These are phyloP conservation scores for Syrmaticus mikado DNA, from an alignment of 2,113 vertebrate species.

Conservation along the genomic window DNA sequence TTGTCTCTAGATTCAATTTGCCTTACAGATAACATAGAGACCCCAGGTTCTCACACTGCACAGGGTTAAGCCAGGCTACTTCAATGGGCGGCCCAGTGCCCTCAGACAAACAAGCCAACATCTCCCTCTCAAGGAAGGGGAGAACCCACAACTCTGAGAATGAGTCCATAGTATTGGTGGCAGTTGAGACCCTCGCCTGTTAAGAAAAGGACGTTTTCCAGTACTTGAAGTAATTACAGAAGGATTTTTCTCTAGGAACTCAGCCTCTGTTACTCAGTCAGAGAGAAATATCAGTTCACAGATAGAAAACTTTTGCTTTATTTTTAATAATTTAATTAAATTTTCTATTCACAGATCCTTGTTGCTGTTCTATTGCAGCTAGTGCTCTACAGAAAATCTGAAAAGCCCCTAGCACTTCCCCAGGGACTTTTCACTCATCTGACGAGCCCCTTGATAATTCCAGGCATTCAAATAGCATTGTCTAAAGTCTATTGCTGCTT, in stretches of 20 bases:
- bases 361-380: neutral
- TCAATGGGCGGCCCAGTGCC: neutral
- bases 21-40: neutral
- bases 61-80: conserved; percentile 15
- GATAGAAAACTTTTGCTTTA: neutral
- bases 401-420: too few species aligned
- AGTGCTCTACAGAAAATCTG: neutral
- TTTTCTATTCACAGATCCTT: neutral
- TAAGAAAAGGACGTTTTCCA: neutral
- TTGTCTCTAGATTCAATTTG: conserved; percentile 31
- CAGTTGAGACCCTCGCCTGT: neutral
- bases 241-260: neutral
- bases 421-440: too few species aligned
- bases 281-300: neutral
- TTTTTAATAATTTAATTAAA: neutral
- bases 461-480: too few species aligned
- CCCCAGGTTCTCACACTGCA: fast-evolving
- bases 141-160: neutral
- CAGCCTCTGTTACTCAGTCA: neutral
- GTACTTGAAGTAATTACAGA: neutral
- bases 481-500: too few species aligned
- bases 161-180: neutral
- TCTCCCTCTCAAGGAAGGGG: neutral
- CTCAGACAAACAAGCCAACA: neutral
- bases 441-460: too few species aligned